Evolutionary conservation across 2,888 invertebrate species (phyloP).

Genomic region (Andrena dorsata): DNA sequence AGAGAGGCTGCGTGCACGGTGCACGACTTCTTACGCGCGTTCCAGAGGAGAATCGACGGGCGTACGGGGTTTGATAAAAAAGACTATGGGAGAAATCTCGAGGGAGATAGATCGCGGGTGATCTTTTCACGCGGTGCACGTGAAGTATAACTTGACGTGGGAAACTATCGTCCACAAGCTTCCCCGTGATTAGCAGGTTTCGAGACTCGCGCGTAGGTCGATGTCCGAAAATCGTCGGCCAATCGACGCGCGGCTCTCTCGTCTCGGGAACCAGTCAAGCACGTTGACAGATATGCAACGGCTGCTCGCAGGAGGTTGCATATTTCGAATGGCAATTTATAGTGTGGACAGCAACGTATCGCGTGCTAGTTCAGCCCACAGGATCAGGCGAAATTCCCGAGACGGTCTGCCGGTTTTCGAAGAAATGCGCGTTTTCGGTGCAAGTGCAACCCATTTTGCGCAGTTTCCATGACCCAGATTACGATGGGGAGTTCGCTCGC

Average conservation of each 20-base stretch:
- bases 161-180: constrained; percentile 18
- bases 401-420: constrained; percentile 44
- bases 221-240: constrained; percentile 69
- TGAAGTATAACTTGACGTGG: constrained; percentile 19
- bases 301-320: constrained; percentile 68
- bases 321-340: constrained; percentile 67
- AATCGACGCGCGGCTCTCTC: constrained; percentile 80
- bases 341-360: constrained; percentile 50
- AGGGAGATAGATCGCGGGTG: neutral
- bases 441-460: constrained; percentile 79
- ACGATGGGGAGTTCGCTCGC: constrained; percentile 83
- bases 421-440: constrained; percentile 57
- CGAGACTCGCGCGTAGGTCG: constrained; percentile 67
- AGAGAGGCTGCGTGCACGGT: constrained; percentile 7
- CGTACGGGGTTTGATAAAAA: neutral
- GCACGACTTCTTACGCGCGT: constrained; percentile 5
- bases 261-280: constrained; percentile 78
- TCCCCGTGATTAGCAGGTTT: constrained; percentile 48
- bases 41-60: constrained; percentile 5
- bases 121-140: constrained; percentile 21
- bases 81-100: neutral
- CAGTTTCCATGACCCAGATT: constrained; percentile 85
- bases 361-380: constrained; percentile 38
- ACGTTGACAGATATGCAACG: constrained; percentile 79
- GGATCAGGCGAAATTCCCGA: constrained; percentile 56